phyloP scores from a whole-genome alignment of 53 echinoderm and acorn worm genomes.

The Astropecten irregularis region DNA sequence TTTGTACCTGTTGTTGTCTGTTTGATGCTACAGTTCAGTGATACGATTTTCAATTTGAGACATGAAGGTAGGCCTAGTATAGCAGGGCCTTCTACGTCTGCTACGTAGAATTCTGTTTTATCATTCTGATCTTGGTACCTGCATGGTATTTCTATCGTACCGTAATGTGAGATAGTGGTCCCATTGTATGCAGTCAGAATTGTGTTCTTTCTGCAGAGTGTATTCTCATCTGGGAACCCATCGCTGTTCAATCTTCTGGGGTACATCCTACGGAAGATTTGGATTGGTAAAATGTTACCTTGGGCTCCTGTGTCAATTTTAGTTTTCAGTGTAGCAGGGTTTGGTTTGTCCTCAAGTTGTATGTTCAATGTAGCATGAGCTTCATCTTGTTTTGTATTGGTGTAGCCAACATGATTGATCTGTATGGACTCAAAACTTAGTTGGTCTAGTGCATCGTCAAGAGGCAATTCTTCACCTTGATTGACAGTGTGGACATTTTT shows the following conservation, averaged over 20 bases:
- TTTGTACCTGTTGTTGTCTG: not conserved
- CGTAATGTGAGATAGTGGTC: slow-evolving; percentile 56
- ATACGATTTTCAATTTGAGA: slow-evolving; percentile 24
- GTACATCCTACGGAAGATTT: slow-evolving; percentile 37
- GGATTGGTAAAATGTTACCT: slow-evolving; percentile 43
- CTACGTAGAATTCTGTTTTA: slow-evolving; percentile 45
- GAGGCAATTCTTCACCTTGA: not conserved
- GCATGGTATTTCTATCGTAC: slow-evolving; percentile 42
- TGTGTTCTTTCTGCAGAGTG: not conserved
- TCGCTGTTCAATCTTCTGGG: slow-evolving; percentile 13
- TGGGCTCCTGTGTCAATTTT: slow-evolving; percentile 58
- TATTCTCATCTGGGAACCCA: slow-evolving; percentile 22
- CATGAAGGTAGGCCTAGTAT: slow-evolving; percentile 56
- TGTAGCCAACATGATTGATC: slow-evolving; percentile 2
- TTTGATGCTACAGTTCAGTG: slow-evolving; percentile 29
- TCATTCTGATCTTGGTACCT: slow-evolving; percentile 10
- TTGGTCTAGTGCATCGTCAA: slow-evolving; percentile 1
- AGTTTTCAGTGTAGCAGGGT: slow-evolving; percentile 35
- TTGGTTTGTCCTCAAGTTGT: slow-evolving; percentile 2
- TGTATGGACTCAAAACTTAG: slow-evolving; percentile 8
- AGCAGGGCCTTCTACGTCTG: slow-evolving; percentile 47
- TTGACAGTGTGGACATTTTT: slow-evolving; percentile 25
- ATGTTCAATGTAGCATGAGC: slow-evolving; percentile 26
- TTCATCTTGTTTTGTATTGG: slow-evolving; percentile 47
- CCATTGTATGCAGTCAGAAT: slow-evolving; percentile 64